Percentiles rank a stretch among this genome's conserved stretches.
Evolutionary conservation across 2,797 vertebrate species (phyloP).

Genomic region (Diglossa cyanea): DNA sequence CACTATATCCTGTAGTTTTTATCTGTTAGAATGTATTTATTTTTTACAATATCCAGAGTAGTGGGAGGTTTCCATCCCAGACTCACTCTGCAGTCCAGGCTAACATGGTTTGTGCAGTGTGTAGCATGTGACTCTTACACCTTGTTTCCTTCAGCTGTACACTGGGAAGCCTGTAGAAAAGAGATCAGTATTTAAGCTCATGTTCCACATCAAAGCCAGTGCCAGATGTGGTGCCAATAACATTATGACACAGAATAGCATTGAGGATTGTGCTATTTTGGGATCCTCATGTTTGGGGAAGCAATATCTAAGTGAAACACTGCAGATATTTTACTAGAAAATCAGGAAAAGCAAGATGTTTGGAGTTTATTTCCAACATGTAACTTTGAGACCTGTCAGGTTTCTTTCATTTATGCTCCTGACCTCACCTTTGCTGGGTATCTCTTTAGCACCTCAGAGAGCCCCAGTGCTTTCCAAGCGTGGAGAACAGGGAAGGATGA

Average conservation of each 20-base stretch:
- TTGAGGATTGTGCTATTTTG: constrained; percentile 17
- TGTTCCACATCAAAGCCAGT: constrained; percentile 11
- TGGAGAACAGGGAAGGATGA: neutral
- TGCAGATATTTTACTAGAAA: neutral
- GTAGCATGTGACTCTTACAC: neutral
- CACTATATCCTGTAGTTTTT: neutral
- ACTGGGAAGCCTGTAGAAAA: neutral
- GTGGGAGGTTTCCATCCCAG: neutral
- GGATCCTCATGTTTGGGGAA: neutral
- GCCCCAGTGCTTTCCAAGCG: neutral
- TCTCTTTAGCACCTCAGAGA: neutral
- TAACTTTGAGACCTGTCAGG: neutral
- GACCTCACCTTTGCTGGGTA: neutral
- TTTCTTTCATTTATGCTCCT: neutral
- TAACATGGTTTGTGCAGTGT: neutral
- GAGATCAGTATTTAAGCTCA: neutral
- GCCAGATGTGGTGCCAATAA: constrained; percentile 44
- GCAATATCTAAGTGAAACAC: neutral
- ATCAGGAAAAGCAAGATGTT: neutral
- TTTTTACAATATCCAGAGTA: neutral
- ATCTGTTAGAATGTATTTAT: neutral
- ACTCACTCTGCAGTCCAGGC: neutral
- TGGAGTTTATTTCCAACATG: neutral
- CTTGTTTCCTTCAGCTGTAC: constrained; percentile 13
- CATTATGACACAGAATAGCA: neutral